Conservation (phyloP, 2,888 invertebrate genomes). For the Apotomis betuletana region DNA sequence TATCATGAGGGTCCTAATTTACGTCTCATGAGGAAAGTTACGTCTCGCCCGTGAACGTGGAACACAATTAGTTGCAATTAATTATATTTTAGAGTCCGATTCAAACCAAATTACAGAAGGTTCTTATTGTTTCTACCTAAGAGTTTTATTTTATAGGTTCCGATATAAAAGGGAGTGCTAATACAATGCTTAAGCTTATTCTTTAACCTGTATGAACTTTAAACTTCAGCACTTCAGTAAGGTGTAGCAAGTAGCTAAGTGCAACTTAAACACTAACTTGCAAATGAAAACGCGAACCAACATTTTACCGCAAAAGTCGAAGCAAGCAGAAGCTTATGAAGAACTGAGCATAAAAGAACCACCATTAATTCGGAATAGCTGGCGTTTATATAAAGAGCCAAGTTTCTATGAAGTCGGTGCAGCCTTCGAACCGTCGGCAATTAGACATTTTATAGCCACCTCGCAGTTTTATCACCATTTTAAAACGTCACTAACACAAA, state of each 20-base stretch:
- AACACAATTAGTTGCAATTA: no score
- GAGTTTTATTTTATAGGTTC: no score
- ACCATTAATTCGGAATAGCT: conserved; percentile 35
- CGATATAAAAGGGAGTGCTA: no score
- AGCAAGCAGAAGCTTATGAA: conserved; percentile 22
- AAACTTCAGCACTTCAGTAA: neutral
- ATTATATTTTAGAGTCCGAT: no score
- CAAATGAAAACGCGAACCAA: conserved; percentile 4
- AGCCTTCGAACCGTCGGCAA: conserved; percentile 21
- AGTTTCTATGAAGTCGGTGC: conserved; percentile 38
- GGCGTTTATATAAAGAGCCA: conserved; percentile 36
- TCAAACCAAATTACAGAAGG: no score
- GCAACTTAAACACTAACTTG: conserved; percentile 16
- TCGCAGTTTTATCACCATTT: conserved; percentile 27
- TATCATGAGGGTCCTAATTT: no score
- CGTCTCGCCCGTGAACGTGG: no score
- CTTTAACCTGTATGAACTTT: neutral
- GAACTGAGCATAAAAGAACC: conserved; percentile 36
- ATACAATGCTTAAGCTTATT: neutral
- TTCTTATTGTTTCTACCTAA: no score
- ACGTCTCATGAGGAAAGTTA: no score
- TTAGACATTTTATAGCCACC: conserved; percentile 30
- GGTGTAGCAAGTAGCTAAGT: conserved; percentile 2
- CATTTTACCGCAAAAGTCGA: conserved; percentile 23
- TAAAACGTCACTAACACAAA: conserved; percentile 21